Conservation (phyloP, 2,888 invertebrate species). For the Ichneumon xanthorius region DNA sequence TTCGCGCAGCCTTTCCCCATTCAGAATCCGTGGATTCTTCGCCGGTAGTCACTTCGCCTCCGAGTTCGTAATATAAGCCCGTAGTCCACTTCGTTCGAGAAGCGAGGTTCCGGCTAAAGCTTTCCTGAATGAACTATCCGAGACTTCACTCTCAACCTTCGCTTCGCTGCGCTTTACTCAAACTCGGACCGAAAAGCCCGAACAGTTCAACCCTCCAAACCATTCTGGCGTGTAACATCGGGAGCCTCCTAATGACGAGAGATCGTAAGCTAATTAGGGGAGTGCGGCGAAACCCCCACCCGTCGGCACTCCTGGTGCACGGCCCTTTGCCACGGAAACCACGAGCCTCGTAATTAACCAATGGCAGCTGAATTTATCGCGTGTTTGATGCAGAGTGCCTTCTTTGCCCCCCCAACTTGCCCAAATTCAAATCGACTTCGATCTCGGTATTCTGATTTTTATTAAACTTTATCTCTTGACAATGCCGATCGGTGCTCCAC, state of each 20-base stretch:
- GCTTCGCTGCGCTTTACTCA: slow-evolving; percentile 8
- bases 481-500: background rate
- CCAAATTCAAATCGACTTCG: background rate
- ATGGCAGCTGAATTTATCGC: slow-evolving; percentile 19
- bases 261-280: slow-evolving; percentile 52
- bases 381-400: slow-evolving; percentile 30
- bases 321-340: slow-evolving; percentile 10
- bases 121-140: slow-evolving; percentile 20
- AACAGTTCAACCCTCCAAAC: slow-evolving; percentile 11
- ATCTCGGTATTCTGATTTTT: background rate
- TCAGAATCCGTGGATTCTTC: slow-evolving; percentile 46
- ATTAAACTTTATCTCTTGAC: background rate
- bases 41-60: slow-evolving; percentile 12
- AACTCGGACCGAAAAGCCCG: slow-evolving; percentile 28
- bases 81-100: slow-evolving; percentile 15
- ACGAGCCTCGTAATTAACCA: slow-evolving; percentile 46
- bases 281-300: background rate
- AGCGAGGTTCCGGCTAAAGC: background rate
- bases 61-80: slow-evolving; percentile 35
- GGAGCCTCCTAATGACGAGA: slow-evolving; percentile 30
- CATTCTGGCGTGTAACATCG: slow-evolving; percentile 46
- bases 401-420: background rate
- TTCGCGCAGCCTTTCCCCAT: slow-evolving; percentile 21
- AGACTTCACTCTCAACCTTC: background rate
- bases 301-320: background rate